These are phyloP conservation scores for Diplodus puntazzo DNA, from an alignment of 2,797 vertebrate genomes.

Conservation along the genomic window DNA sequence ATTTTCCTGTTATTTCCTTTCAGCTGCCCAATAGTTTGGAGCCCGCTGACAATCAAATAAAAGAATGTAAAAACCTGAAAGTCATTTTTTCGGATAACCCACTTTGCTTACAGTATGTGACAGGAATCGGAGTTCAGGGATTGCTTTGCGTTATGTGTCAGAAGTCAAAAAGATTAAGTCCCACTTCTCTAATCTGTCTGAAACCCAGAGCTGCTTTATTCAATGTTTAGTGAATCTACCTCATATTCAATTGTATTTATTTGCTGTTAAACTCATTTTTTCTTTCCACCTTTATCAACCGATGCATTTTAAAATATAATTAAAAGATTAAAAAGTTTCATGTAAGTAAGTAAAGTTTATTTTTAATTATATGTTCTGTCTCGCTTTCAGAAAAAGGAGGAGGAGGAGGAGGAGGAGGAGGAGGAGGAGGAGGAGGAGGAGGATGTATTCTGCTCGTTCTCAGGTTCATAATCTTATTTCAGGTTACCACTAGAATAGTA, in stretches of 20 bases:
- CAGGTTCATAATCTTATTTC: too few species aligned
- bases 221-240: not conserved
- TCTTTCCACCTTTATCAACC: not conserved
- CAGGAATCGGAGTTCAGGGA: not conserved
- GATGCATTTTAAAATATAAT: not conserved
- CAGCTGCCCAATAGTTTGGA: not conserved
- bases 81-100: not conserved
- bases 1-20: not conserved
- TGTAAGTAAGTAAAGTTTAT: not conserved
- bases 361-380: not conserved
- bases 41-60: constrained; percentile 16
- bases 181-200: not conserved
- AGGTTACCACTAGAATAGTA: too few species aligned
- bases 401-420: too few species aligned
- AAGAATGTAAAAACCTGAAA: not conserved
- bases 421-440: too few species aligned
- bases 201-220: not conserved
- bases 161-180: not conserved
- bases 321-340: too few species aligned
- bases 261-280: not conserved
- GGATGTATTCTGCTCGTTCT: too few species aligned
- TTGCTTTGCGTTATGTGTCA: not conserved
- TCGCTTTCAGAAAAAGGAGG: not conserved
- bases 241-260: not conserved
- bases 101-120: not conserved